Percentiles rank a stretch among this genome's conserved stretches.
Conservation (phyloP, 2,888 invertebrate genomes). For the Dusona sp. region DNA sequence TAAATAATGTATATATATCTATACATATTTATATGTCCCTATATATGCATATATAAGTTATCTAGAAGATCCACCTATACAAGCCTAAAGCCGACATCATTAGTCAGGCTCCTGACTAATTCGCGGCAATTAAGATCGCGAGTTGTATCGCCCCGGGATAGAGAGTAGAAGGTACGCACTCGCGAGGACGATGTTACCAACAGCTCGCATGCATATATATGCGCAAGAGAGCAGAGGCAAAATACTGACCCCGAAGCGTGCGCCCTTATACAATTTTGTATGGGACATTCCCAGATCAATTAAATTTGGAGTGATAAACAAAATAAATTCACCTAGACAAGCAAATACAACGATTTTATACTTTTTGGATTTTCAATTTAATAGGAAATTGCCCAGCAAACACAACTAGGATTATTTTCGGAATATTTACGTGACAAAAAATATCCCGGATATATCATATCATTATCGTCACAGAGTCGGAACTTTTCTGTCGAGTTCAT, state of each 20-base stretch:
- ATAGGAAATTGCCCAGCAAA: neutral
- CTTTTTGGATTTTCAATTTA: neutral
- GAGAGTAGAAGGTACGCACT: slow-evolving; percentile 48
- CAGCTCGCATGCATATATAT: slow-evolving; percentile 50
- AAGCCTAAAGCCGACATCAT: slow-evolving; percentile 75
- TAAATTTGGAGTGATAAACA: neutral
- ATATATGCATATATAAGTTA: slow-evolving; percentile 35
- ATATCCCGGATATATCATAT: too few species aligned
- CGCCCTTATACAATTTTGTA: slow-evolving; percentile 14
- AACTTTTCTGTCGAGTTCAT: too few species aligned
- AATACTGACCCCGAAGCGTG: slow-evolving; percentile 52
- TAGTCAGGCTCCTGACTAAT: slow-evolving; percentile 79
- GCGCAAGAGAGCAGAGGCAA: slow-evolving; percentile 20
- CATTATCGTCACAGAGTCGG: too few species aligned
- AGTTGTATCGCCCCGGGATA: slow-evolving; percentile 66
- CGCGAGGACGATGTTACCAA: slow-evolving; percentile 45
- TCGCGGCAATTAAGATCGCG: slow-evolving; percentile 77
- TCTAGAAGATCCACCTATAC: slow-evolving; percentile 64
- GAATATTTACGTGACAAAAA: too few species aligned
- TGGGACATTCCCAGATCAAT: slow-evolving; percentile 2
- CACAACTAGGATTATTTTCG: too few species aligned
- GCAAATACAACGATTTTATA: neutral
- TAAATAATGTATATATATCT: slow-evolving; percentile 4
- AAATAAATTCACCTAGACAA: neutral
- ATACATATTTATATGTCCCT: slow-evolving; percentile 5